Evolutionary conservation across 1,140 invertebrate species (phyloP), one percentile per base, ranked within the genome.

Genomic region (Drosophila burlai): DNA sequence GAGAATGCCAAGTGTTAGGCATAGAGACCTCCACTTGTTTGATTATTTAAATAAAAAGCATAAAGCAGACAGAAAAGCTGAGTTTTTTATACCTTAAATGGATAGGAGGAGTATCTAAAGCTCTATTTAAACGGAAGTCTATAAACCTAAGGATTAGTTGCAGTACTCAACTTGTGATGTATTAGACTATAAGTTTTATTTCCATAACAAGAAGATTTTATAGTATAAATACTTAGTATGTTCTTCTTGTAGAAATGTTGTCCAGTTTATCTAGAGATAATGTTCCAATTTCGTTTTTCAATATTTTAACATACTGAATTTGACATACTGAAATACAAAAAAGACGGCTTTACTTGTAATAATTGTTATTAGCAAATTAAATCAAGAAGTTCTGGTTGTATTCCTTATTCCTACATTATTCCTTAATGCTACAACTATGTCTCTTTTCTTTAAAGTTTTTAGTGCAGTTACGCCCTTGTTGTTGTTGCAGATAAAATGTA

Each of bases 1-100:
- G 43, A 64, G 31, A 50, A 31, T 11, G 52, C 31, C 52, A 29
- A 57, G 4, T 76, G 69, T 34, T n/a, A 65, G 52, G 55, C 42
- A 0, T 40, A 36, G 36, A 26, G 1, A 0, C 6, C 50, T 42
- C 0, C 36, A 40, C 36, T 24, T 4, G 8, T 55, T 29, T 0
- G 7, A 64, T 16, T 38, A 3, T 24, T 24, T 24, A 49, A 49
- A 43, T 60, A 71, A 36, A 24, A 24, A 43, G 2, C 4, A 34
- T 24, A 6, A 6, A 31, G 54, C 31, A 72, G 38, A 21, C 34
- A 65, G 24, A 24, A 3, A 10, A 13, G 2, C 9, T 13, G 7
- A 21, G 3, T 15, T 9, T 8, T 13, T 9, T 11, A 11, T 5
- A n/a, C 8, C 11, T n/a, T n/a, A 1, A 9, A 31, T 11, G 16